Percentiles rank a stretch among this genome's conserved stretches.
Evolutionary conservation across 2,888 invertebrate genomes (phyloP).

Genomic region (Protodeltote pygarga): DNA sequence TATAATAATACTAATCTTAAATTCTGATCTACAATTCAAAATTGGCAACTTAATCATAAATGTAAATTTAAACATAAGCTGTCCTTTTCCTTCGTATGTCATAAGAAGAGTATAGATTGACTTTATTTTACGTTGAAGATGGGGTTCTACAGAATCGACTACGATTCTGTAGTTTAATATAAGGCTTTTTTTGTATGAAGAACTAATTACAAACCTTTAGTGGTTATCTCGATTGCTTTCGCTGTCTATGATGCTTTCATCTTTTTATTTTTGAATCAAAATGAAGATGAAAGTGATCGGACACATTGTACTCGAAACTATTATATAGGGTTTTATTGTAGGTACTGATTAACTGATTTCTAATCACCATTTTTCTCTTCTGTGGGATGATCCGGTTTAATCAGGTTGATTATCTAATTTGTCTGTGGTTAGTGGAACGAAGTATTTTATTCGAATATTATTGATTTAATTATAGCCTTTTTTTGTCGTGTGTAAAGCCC

Average conservation of each 20-base stretch:
- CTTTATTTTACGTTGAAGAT: no score
- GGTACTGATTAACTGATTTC: conserved; percentile 37
- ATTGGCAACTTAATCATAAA: conserved; percentile 2
- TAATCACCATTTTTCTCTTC: conserved; percentile 31
- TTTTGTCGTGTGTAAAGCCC: no score
- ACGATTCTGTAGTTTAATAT: not conserved
- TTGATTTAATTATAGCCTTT: no score
- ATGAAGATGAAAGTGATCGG: conserved; percentile 51
- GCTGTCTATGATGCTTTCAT: conserved; percentile 25
- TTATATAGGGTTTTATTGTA: conserved; percentile 49
- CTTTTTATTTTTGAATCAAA: conserved; percentile 33
- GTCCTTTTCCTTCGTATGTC: no score
- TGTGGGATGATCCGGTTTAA: not conserved
- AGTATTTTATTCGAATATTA: no score
- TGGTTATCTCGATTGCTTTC: conserved; percentile 49
- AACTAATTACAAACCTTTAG: conserved; percentile 49
- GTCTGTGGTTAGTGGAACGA: no score
- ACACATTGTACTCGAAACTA: conserved; percentile 37
- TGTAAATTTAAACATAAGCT: no score
- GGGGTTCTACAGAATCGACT: no score
- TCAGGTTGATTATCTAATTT: not conserved
- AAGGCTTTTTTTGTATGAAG: conserved; percentile 40
- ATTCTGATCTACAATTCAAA: conserved; percentile 34
- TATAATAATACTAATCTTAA: conserved; percentile 34
- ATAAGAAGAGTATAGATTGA: no score